These are phyloP conservation scores for Parapristionchus giblindavisi DNA, from an alignment of 2,888 invertebrate genomes.

Conservation along the genomic window DNA sequence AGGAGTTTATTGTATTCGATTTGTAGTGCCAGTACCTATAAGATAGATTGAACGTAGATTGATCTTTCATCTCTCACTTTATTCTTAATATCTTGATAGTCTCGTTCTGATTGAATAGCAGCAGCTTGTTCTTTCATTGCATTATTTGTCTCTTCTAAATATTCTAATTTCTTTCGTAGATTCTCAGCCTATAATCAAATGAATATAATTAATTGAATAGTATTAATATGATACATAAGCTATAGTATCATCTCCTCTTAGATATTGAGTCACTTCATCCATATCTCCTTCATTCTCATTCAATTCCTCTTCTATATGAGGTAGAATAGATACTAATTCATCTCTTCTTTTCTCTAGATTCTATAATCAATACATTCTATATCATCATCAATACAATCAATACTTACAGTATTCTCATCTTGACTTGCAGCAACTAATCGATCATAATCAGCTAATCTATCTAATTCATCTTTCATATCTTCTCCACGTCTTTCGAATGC, in stretches of 20 bases:
- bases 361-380: neutral
- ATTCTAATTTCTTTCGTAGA: slow-evolving; percentile 44
- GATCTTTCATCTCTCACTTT: slow-evolving; percentile 42
- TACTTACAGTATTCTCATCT: slow-evolving; percentile 26
- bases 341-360: slow-evolving; percentile 24
- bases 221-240: neutral
- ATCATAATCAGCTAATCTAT: slow-evolving; percentile 76
- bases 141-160: slow-evolving; percentile 42
- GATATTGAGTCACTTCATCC: slow-evolving; percentile 17
- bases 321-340: neutral
- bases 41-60: neutral
- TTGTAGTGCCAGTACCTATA: slow-evolving; percentile 14
- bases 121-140: slow-evolving; percentile 40
- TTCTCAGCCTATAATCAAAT: slow-evolving; percentile 38
- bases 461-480: slow-evolving; percentile 75
- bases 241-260: slow-evolving; percentile 27
- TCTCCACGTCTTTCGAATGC: slow-evolving; percentile 72
- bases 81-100: slow-evolving; percentile 52
- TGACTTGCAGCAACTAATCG: slow-evolving; percentile 13
- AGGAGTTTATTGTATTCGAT: slow-evolving; percentile 21
- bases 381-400: neutral
- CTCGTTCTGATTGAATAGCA: slow-evolving; percentile 46
- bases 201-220: slow-evolving; percentile 17
- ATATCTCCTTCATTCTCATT: slow-evolving; percentile 28
- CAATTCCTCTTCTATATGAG: slow-evolving; percentile 2